A percentile compares a stretch with the other conserved stretches of the same genome.
These are phyloP conservation scores for Desmodus rotundus DNA, from an alignment of 2,113 vertebrate species.

Conservation along the genomic window DNA sequence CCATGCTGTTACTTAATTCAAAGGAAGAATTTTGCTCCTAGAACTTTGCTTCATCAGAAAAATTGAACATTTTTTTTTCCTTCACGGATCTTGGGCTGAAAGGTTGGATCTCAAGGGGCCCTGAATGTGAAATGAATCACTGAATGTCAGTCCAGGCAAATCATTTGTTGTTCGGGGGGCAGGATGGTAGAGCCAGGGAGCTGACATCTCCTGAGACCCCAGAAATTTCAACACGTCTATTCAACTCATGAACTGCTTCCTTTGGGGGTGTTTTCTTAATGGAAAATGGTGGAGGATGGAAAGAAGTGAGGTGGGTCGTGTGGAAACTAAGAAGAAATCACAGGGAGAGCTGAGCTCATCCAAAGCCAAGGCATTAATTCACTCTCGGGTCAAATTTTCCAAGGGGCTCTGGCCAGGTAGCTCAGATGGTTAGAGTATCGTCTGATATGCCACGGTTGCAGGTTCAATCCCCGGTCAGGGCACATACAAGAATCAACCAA, in stretches of 20 bases:
- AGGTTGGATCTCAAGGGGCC: not conserved
- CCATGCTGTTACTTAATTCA: not conserved
- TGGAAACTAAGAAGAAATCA: not conserved
- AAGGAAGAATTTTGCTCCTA: not conserved
- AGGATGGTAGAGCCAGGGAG: not conserved
- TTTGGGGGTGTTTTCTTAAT: not conserved
- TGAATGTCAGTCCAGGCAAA: not conserved
- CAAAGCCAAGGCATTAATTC: not conserved
- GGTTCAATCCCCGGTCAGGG: too few relatives aligned
- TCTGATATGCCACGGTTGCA: too few relatives aligned
- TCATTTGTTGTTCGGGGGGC: not conserved
- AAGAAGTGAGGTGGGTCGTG: rapidly evolving
- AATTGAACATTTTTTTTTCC: not conserved
- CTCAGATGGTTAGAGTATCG: too few relatives aligned
- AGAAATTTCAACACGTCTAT: not conserved
- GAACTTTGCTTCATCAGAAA: not conserved
- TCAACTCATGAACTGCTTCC: not conserved
- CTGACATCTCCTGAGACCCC: not conserved
- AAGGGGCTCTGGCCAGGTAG: too few relatives aligned
- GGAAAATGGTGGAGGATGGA: not conserved
- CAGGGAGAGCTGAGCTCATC: not conserved
- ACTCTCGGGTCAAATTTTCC: not conserved
- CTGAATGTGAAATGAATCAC: not conserved
- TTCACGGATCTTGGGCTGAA: not conserved
- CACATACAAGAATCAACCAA: too few relatives aligned